Base-by-base conservation (phyloP, 2,797 vertebrate genomes). In the Molothrus aeneus region DNA sequence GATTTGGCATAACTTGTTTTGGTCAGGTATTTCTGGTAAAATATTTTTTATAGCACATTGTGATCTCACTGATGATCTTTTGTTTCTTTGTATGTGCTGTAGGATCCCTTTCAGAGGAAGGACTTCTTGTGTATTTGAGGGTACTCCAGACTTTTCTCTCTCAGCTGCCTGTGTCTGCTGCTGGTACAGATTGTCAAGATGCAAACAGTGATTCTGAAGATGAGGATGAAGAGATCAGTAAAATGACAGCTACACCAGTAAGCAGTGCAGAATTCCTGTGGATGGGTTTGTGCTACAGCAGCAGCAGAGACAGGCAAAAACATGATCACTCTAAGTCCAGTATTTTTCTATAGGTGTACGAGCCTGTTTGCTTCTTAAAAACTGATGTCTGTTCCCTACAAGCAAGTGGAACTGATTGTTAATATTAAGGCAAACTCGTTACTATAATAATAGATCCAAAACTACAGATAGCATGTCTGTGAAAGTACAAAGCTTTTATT, bases 201-300 rank as follows among this genome's bases (percentile, higher is more conserved):
- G 96, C 98, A 24, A 95, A 93, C 96, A 99, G 99, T 25, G 99
- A 99, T 97, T 99, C 99, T 1, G 99, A 99, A 97, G 99, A 98
- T 14, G 98, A 99, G 34, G 98, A 98, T 22, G 98, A 99, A 38
- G 98, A 98, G 60, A 95, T 98, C 5, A 97, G 97, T 94, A 98
- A 98, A 75, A 97, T 97, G 63, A 81, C 93, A 22, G 84, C 98
- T 68, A 90, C 98, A 71, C 98, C 98, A 81, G 99, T 99, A 97
- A 95, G 98, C 63, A 60, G 32, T 70, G 47, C 26, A 45, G 22
- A 75, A 42, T 92, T 84, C n/a, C n/a, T 74, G 24, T 63, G 31
- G 57, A 54, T 80, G 6, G n/a, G 48, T 40, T 90, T 66, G 9
- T 66, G 16, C 56, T 86, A 7, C 10, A 82, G 51, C 19, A 82